Evolutionary conservation across 2,113 vertebrate genomes (phyloP).

Genomic region (Heterotis niloticus): DNA sequence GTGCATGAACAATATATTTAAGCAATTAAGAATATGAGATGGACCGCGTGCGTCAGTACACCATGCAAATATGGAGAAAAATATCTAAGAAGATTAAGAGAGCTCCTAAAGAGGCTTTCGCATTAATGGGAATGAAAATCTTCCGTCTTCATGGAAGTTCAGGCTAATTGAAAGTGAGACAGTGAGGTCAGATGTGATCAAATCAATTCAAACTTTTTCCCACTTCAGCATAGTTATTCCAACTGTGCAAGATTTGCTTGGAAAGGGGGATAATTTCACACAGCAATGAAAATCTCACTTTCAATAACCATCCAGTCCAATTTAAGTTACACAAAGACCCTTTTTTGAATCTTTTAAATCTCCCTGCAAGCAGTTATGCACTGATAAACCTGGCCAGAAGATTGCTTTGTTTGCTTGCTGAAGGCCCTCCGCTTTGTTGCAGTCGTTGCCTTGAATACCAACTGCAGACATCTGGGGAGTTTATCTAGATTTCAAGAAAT

Average conservation of each 20-base stretch:
- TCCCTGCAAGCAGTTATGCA: neutral
- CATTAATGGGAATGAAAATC: slow-evolving; percentile 46
- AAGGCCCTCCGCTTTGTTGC: neutral
- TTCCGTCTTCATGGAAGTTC: slow-evolving; percentile 47
- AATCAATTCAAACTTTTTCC: slow-evolving; percentile 40
- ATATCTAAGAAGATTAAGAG: slow-evolving; percentile 47
- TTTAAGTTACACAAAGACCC: neutral
- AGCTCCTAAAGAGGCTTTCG: slow-evolving; percentile 38
- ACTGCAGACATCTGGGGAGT: neutral
- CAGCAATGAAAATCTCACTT: slow-evolving; percentile 15
- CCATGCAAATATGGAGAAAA: slow-evolving; percentile 30
- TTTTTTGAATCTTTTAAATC: neutral
- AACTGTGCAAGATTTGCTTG: neutral
- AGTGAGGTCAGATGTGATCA: slow-evolving; percentile 42
- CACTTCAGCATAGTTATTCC: slow-evolving; percentile 27
- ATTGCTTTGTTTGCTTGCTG: neutral
- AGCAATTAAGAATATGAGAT: slow-evolving; percentile 29
- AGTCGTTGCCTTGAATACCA: neutral
- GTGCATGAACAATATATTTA: neutral
- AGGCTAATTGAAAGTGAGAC: slow-evolving; percentile 37
- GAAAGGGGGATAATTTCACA: neutral
- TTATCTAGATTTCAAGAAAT: neutral
- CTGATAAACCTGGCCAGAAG: slow-evolving; percentile 1
- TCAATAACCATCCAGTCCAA: slow-evolving; percentile 11
- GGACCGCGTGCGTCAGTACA: slow-evolving; percentile 18